A percentile compares a stretch with the other conserved stretches of the same genome.
Conservation (phyloP, 2,113 vertebrate genomes). For the Thinocorus orbignyianus region DNA sequence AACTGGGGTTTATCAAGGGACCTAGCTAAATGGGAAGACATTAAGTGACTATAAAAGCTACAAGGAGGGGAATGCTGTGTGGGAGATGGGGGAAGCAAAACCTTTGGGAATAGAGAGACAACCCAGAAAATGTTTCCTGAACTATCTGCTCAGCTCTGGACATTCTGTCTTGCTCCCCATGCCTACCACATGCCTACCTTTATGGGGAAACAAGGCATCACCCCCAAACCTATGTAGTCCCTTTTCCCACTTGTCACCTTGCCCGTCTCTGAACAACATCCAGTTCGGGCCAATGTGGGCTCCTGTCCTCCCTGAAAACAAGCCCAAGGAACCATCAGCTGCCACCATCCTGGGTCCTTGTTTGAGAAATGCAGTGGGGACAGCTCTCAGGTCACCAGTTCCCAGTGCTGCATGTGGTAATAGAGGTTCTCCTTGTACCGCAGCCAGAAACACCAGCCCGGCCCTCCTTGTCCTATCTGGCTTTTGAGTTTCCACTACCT, state of each 20-base stretch:
- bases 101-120: background rate
- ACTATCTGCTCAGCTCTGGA: background rate
- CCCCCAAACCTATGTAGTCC: background rate
- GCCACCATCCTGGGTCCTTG: fast-evolving
- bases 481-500: background rate
- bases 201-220: background rate
- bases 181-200: background rate
- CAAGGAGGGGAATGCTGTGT: background rate
- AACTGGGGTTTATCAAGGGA: background rate
- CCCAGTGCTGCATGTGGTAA: background rate
- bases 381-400: background rate
- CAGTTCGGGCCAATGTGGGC: fast-evolving
- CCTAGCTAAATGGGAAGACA: background rate
- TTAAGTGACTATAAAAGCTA: background rate
- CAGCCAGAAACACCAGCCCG: background rate
- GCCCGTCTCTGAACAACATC: background rate
- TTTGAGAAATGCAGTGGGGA: fast-evolving
- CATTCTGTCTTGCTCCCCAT: background rate
- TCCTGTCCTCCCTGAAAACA: background rate
- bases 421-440: background rate
- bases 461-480: background rate
- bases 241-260: background rate
- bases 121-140: background rate
- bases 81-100: background rate
- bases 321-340: background rate